Conservation (phyloP, 2,797 vertebrate species). For the Galago senegalensis region DNA sequence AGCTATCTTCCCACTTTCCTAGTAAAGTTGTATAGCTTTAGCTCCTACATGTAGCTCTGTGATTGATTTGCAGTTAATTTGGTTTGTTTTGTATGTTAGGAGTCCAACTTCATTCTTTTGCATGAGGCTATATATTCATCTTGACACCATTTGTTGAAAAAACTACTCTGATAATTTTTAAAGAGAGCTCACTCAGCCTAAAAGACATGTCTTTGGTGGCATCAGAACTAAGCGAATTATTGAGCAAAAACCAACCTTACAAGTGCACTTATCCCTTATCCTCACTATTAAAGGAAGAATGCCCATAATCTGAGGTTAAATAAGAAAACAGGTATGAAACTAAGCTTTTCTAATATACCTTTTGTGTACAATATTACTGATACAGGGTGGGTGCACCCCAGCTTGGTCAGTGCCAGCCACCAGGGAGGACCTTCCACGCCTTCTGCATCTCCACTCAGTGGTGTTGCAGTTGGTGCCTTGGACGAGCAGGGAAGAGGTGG, state of each 20-base stretch:
- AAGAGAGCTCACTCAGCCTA: neutral
- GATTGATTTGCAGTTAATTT: neutral
- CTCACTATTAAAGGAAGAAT: slow-evolving; percentile 2
- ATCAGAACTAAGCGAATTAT: neutral
- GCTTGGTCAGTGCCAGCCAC: too few species aligned
- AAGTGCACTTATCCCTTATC: neutral
- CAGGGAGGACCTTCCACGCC: too few species aligned
- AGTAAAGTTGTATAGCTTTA: neutral
- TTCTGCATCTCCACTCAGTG: too few species aligned
- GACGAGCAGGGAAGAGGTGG: too few species aligned
- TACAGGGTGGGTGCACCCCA: too few species aligned
- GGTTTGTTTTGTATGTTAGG: neutral
- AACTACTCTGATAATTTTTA: neutral
- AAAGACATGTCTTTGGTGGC: neutral
- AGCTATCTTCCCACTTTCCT: slow-evolving; percentile 13
- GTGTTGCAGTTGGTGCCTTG: too few species aligned
- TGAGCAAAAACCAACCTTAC: neutral
- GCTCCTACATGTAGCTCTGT: neutral
- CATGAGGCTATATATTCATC: neutral
- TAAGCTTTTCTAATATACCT: neutral
- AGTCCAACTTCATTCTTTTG: neutral
- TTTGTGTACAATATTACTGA: neutral
- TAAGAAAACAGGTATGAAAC: neutral
- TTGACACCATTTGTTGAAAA: neutral
- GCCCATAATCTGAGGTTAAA: neutral